Evolutionary conservation across 2,113 vertebrate genomes (phyloP), one percentile per base, ranked within the genome.

Genomic region (Semnornis frantzii): DNA sequence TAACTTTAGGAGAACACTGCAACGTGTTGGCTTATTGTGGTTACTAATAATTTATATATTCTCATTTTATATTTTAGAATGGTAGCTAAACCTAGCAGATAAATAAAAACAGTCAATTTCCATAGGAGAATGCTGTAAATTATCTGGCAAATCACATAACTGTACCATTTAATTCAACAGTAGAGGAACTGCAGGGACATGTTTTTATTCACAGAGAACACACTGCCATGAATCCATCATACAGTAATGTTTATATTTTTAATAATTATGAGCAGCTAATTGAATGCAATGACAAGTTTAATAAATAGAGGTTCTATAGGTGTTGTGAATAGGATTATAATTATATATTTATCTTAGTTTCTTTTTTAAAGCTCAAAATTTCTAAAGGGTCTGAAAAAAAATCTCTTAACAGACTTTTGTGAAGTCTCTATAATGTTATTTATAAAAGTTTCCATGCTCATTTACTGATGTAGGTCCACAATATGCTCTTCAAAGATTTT

Each of bases 391-490:
- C 71, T 90, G 76, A 80, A 80, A 91, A 80, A 91, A 85, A 91
- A 31, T 17, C 30, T 81, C 69, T 82, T 71, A 69, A 71, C 18
- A 83, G 54, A 88, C 54, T 72, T 74, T 48, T 34, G 30, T 90
- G 79, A 48, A 14, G 15, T 52, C 92, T 37, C 72, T 84, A 15
- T 89, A 88, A 88, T 92, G 85, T 55, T 95, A 7, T 92, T 96
- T 97, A 89, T 52, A 79, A 86, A 94, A 92, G 4, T 90, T 97
- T 95, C 46, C 50, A 76, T 85, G 89, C 95, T 86, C 82, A 54
- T 84, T 88, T 42, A 62, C 64, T 85, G 94, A 50, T 94, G 90
- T 94, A 90, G 95, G 94, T 94, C 95, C 12, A 7, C 46, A 88
- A 90, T 86, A 89, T 57, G 73, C 70, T 64, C 34, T 90, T 94